Evolutionary conservation across 1,140 invertebrate genomes (phyloP), one percentile per base, ranked within the genome.

Genomic region (Druon quercuslanigerum): DNA sequence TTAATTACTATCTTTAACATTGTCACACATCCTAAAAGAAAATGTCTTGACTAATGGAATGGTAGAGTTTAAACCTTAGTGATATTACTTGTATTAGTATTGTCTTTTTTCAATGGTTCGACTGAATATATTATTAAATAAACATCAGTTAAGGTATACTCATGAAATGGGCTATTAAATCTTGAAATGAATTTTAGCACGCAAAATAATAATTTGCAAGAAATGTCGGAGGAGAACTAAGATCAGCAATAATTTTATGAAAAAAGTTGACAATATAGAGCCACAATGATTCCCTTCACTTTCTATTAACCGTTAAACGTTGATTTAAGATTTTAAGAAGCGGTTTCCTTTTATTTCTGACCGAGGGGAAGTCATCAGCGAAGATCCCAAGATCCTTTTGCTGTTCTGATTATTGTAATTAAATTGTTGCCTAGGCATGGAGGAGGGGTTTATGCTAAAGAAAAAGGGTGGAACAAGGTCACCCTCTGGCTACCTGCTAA

Each of bases 401-500:
- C 82, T 83, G 85, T 80, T 80, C 83, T 87, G 87, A 90, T 90
- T 89, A 90, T 90, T 90, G 87, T 89, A 89, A 90, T 90, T 89
- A 90, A 89, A 88, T 86, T 84, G 86, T 84, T 83, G 81, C 80
- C 54, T 66, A 66, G 60, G 40, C 60, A 40, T 25, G 60, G 14
- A 20, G 60, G 17, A 66, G 51, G 80, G 83, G 71, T 80, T 79
- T 80, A 74, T 71, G 77, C 78, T 79, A 78, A 82, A 79, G 82
- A 79, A 78, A 78, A 82, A 79, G 82, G 80, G 80, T 79, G 82
- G 81, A 33, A 74, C 77, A 74, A 50, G 72, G 78, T 77, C 82
- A 79, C 50, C 79, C 78, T 82, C 82, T 76, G 75, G 81, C 82
- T 85, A 86, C 82, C 84, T 86, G 83, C 81, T 83, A 72, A 79